These are phyloP conservation scores for Zosterops lateralis DNA, from an alignment of 2,113 vertebrate genomes.

Conservation along the genomic window DNA sequence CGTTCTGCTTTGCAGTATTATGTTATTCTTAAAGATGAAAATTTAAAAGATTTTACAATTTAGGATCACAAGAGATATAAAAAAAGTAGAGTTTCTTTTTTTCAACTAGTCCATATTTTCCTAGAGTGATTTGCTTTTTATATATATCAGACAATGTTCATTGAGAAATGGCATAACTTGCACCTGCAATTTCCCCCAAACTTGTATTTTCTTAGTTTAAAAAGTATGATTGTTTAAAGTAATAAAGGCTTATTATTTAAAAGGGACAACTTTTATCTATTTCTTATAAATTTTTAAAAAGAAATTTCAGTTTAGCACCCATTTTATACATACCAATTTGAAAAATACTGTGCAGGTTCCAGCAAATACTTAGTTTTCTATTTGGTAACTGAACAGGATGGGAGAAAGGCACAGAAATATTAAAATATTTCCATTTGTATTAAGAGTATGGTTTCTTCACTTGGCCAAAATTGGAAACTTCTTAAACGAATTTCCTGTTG, in stretches of 20 bases:
- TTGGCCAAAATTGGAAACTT: neutral
- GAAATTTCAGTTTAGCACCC: neutral
- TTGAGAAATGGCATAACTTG: neutral
- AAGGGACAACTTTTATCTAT: neutral
- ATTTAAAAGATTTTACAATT: neutral
- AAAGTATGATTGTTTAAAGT: neutral
- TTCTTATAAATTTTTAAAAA: neutral
- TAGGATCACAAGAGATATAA: neutral
- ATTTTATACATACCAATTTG: neutral
- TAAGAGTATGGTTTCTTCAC: neutral
- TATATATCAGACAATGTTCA: neutral
- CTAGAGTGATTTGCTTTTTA: neutral
- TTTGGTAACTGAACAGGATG: neutral
- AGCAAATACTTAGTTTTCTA: neutral
- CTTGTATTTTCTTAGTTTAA: neutral
- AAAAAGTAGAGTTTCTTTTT: rapidly evolving
- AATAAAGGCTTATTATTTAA: neutral
- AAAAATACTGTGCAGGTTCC: neutral
- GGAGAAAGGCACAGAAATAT: neutral
- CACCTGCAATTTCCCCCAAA: neutral
- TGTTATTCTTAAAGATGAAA: neutral
- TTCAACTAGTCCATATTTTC: neutral
- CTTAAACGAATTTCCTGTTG: neutral
- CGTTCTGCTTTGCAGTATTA: neutral
- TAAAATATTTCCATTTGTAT: neutral